Percentiles rank a stretch among this genome's conserved stretches.
Evolutionary conservation across 1,140 invertebrate genomes (phyloP).

Genomic region (Linepithema humile): DNA sequence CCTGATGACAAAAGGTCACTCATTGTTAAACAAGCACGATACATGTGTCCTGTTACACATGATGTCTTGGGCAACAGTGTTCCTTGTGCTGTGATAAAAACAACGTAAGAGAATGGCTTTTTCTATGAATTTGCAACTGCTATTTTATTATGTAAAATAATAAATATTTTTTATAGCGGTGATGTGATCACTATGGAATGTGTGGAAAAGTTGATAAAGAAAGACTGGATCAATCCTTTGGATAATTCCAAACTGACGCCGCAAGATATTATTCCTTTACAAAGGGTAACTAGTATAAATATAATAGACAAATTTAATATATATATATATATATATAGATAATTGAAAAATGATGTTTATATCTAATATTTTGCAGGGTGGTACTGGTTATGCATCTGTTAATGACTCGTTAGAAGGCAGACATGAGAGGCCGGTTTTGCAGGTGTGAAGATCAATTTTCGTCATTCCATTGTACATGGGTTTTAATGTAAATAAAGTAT

Average conservation of each 20-base stretch:
- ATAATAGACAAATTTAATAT: conserved; percentile 32
- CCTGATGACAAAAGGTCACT: conserved; percentile 92
- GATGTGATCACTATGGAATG: conserved; percentile 98
- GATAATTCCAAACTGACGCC: conserved; percentile 95
- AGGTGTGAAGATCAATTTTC: conserved; percentile 83
- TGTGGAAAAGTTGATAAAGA: conserved; percentile 97
- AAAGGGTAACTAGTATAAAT: conserved; percentile 88
- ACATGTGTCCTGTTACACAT: conserved; percentile 98
- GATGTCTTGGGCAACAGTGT: conserved; percentile 98
- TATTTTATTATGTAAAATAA: not conserved
- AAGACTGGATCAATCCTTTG: conserved; percentile 98
- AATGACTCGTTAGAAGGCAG: conserved; percentile 94
- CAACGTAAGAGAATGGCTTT: conserved; percentile 89
- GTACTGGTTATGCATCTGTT: conserved; percentile 96
- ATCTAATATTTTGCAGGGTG: conserved; percentile 88
- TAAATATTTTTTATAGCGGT: conserved; percentile 87
- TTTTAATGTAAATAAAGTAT: not conserved
- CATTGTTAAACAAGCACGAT: conserved; percentile 94
- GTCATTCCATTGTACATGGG: not conserved
- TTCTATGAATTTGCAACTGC: not conserved
- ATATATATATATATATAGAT: not conserved
- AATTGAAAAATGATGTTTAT: conserved; percentile 17
- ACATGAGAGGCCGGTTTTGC: conserved; percentile 94
- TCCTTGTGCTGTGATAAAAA: conserved; percentile 95
- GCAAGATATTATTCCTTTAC: conserved; percentile 96